Evolutionary conservation across 2,888 invertebrate species (phyloP).

Genomic region (Nomada flava): DNA sequence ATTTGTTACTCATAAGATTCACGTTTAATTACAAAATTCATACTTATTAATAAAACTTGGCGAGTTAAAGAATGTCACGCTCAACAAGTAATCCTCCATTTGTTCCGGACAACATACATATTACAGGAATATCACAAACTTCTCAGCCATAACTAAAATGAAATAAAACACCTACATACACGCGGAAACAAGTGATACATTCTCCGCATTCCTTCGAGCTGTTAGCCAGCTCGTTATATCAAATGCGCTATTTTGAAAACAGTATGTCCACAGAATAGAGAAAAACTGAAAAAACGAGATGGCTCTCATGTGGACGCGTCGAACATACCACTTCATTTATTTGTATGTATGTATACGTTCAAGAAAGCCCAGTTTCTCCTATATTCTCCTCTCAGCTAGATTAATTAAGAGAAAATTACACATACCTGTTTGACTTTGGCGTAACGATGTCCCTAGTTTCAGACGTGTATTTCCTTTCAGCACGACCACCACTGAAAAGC

Average conservation of each 20-base stretch:
- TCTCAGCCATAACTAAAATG: not conserved
- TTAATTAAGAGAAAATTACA: slow-evolving; percentile 38
- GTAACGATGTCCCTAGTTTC: slow-evolving; percentile 86
- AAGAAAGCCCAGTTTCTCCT: slow-evolving; percentile 34
- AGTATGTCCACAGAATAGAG: not conserved
- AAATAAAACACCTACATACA: not conserved
- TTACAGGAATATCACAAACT: not conserved
- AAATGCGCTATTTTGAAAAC: not conserved
- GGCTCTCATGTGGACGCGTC: not conserved
- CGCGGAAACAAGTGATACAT: slow-evolving; percentile 39
- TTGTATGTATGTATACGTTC: slow-evolving; percentile 4
- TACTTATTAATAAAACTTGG: not conserved
- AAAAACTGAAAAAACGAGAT: not conserved
- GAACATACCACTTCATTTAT: slow-evolving; percentile 40
- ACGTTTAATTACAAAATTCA: too few relatives aligned
- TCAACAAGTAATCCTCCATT: not conserved
- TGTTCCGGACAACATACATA: not conserved
- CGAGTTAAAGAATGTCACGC: not conserved
- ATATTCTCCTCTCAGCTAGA: slow-evolving; percentile 21
- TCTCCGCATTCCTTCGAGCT: slow-evolving; percentile 3
- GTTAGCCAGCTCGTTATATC: not conserved
- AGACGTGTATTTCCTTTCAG: slow-evolving; percentile 88
- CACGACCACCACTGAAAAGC: slow-evolving; percentile 87
- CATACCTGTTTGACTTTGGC: slow-evolving; percentile 82
- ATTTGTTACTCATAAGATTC: too few relatives aligned